Evolutionary conservation across 1,140 invertebrate species (phyloP).

Genomic region (Mamestra configurata): DNA sequence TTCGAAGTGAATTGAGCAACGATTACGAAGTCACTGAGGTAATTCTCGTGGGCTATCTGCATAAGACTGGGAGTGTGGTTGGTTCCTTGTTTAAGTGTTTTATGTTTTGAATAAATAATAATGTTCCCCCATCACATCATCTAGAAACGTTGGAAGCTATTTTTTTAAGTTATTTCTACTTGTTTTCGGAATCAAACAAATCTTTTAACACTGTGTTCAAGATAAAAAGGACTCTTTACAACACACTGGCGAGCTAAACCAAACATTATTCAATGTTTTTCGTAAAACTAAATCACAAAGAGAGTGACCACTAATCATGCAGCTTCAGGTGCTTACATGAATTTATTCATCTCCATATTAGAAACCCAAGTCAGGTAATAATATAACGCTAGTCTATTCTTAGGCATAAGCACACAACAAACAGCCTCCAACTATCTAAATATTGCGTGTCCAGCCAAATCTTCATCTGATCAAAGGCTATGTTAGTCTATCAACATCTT

Average conservation of each 20-base stretch:
- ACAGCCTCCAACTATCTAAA: conserved; percentile 13
- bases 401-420: conserved; percentile 4
- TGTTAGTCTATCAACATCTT: conserved; percentile 69
- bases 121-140: too few relatives aligned
- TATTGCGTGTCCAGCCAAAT: conserved; percentile 51
- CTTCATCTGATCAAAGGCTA: conserved; percentile 67
- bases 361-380: neutral
- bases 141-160: too few relatives aligned
- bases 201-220: too few relatives aligned
- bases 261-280: neutral
- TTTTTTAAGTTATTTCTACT: too few relatives aligned
- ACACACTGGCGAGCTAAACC: neutral
- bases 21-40: conserved; percentile 4
- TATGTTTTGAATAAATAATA: too few relatives aligned
- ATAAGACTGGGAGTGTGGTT: neutral
- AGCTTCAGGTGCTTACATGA: neutral
- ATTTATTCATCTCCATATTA: conserved; percentile 6
- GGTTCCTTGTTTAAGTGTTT: neutral
- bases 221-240: neutral
- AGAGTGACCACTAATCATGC: neutral
- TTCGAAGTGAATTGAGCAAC: conserved; percentile 13
- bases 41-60: conserved; percentile 17
- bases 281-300: conserved; percentile 4
- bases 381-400: neutral
- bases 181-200: too few relatives aligned